phyloP scores from a whole-genome alignment of 2,113 vertebrate species.

The Apodemus speciosus region DNA sequence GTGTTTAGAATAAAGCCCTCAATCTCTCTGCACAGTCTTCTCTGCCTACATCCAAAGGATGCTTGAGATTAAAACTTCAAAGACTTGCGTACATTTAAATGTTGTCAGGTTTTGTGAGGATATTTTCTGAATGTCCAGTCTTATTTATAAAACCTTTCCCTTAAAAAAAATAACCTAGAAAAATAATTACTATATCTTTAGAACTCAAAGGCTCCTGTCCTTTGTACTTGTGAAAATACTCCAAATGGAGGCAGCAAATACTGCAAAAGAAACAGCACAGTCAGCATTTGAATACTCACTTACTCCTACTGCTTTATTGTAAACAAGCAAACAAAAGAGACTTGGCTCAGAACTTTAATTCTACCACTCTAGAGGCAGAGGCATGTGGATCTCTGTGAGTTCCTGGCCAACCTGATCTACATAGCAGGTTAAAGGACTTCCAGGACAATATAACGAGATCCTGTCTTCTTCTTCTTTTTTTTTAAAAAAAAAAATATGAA shows the following conservation, averaged over 20 bases:
- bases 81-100: constrained; percentile 22
- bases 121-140: not conserved
- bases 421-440: not conserved
- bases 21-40: constrained; percentile 52
- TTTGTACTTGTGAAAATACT: not conserved
- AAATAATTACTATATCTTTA: too few relatives aligned
- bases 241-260: not conserved
- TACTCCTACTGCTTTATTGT: not conserved
- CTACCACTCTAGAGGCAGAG: not conserved
- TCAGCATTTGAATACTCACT: not conserved
- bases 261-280: not conserved
- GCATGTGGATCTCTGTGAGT: not conserved
- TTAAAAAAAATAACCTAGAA: not conserved
- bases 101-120: not conserved
- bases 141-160: not conserved
- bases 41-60: not conserved
- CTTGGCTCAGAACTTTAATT: not conserved
- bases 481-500: not conserved
- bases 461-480: not conserved
- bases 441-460: not conserved
- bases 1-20: constrained; percentile 10
- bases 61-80: not conserved
- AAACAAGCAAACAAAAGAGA: constrained; percentile 4
- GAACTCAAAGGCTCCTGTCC: not conserved
- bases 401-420: not conserved